These are phyloP conservation scores for Drosophila kanekoi DNA, from an alignment of 2,888 invertebrate genomes.

Conservation along the genomic window DNA sequence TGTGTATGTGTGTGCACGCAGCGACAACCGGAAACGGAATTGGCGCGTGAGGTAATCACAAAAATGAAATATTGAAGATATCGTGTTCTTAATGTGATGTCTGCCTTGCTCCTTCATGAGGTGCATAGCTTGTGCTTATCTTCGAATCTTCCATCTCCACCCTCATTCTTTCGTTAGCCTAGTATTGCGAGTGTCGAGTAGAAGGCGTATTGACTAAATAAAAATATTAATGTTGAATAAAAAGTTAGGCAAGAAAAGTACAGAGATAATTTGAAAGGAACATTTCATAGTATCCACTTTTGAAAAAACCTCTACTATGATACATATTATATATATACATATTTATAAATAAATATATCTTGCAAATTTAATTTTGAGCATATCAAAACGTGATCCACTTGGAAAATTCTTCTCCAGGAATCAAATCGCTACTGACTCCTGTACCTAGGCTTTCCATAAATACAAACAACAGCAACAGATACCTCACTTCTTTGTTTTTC, in stretches of 20 bases:
- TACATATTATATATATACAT: no score
- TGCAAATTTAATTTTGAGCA: no score
- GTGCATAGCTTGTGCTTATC: conserved; percentile 12
- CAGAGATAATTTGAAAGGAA: not conserved
- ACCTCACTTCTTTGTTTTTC: not conserved
- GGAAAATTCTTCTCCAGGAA: no score
- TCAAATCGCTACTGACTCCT: no score
- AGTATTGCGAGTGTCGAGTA: not conserved
- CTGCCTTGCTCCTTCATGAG: conserved; percentile 12
- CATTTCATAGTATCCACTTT: no score
- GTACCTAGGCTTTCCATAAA: no score
- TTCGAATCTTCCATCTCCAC: conserved; percentile 9
- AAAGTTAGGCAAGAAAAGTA: not conserved
- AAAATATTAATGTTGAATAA: not conserved
- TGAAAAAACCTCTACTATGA: no score
- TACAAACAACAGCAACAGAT: no score
- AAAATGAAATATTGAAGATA: conserved; percentile 72
- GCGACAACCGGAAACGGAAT: conserved; percentile 65
- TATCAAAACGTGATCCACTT: no score
- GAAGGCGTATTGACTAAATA: not conserved
- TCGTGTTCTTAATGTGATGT: conserved; percentile 63
- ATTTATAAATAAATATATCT: no score
- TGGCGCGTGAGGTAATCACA: conserved; percentile 41
- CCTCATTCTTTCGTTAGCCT: conserved; percentile 16
- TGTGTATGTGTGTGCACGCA: conserved; percentile 4